Percentiles rank a stretch among this genome's conserved stretches.
These are phyloP conservation scores for Rattus norvegicus DNA, from an alignment of 2,113 vertebrate genomes.

Conservation along the genomic window GRCr8 NC_086020.1:211067501-211068000, in stretches of 20 bases:
- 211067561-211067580: background rate
- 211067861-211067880: background rate
- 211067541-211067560: background rate
- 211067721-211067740: background rate
- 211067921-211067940: background rate
- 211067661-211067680: background rate
- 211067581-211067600: background rate
- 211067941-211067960: background rate
- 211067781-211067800: background rate
- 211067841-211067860: background rate
- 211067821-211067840: background rate
- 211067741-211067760: background rate
- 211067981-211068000: background rate
- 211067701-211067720: background rate
- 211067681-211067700: background rate
- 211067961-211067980: background rate
- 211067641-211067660: background rate
- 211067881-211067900: background rate
- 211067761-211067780: conserved; percentile 9
- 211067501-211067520: background rate
- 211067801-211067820: background rate
- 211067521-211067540: conserved; percentile 1
- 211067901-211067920: background rate
- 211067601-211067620: background rate
- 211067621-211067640: background rate